A percentile compares a stretch with the other conserved stretches of the same genome.
These are phyloP conservation scores for Ichneumoninae sp. DNA, from an alignment of 2,888 invertebrate genomes.

Conservation along the genomic window DNA sequence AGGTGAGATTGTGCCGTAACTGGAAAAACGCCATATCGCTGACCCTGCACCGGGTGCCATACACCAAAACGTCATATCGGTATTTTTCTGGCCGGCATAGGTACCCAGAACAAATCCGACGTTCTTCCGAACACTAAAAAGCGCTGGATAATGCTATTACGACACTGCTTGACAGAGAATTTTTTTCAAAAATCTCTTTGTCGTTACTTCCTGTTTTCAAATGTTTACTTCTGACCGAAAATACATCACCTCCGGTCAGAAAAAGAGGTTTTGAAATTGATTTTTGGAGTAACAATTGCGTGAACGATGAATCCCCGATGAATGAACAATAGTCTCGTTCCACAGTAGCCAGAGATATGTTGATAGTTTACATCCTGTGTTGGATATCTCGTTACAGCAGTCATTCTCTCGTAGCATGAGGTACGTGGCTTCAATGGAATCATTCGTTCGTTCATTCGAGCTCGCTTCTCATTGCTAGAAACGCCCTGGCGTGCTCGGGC, in stretches of 20 bases:
- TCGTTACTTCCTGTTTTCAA: too few relatives aligned
- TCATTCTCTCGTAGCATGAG: conserved; percentile 44
- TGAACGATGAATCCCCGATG: conserved; percentile 3
- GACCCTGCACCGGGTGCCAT: neutral
- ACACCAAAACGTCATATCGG: neutral
- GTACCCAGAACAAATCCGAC: too few relatives aligned
- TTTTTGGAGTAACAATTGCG: neutral
- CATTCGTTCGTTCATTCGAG: conserved; percentile 46
- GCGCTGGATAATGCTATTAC: too few relatives aligned
- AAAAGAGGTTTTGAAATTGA: neutral
- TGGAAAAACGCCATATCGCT: neutral
- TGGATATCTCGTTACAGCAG: conserved; percentile 66
- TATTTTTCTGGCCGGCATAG: too few relatives aligned
- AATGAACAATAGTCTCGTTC: conserved; percentile 12
- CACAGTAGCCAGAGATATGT: conserved; percentile 15
- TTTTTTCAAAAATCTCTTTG: too few relatives aligned
- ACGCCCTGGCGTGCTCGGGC: conserved; percentile 9
- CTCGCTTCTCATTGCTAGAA: conserved; percentile 51
- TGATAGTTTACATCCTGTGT: conserved; percentile 64
- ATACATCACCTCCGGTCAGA: too few relatives aligned
- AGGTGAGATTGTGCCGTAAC: neutral
- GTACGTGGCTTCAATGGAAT: conserved; percentile 47
- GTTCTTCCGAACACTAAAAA: too few relatives aligned
- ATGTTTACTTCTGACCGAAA: neutral
- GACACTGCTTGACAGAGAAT: too few relatives aligned